phyloP scores from a whole-genome alignment of 2,113 vertebrate genomes.

The Leuciscus idus region DNA sequence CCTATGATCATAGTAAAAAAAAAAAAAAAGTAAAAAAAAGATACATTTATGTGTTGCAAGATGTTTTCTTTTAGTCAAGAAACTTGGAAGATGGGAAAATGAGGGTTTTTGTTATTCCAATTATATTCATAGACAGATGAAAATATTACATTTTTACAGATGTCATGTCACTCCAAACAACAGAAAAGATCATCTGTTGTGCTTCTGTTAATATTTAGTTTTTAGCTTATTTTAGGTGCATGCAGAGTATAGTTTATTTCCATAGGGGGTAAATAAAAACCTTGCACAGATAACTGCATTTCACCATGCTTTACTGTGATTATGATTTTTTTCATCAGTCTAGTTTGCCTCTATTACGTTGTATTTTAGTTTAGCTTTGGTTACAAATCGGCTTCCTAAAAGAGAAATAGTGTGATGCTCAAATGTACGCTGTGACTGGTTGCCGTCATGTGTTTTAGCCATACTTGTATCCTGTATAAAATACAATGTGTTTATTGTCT shows the following conservation, averaged over 20 bases:
- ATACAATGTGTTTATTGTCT: constrained; percentile 5
- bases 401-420: background rate
- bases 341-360: background rate
- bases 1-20: background rate
- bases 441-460: constrained; percentile 1
- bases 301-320: background rate
- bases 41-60: too few species aligned
- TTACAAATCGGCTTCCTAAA: background rate
- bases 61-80: background rate
- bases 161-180: background rate
- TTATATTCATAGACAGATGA: background rate
- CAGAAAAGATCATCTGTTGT: background rate
- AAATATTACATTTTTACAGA: background rate
- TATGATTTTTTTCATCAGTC: background rate
- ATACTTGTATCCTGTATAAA: background rate
- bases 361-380: background rate
- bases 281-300: background rate
- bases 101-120: background rate
- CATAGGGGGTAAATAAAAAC: background rate
- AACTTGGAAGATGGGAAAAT: background rate
- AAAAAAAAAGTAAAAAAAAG: background rate
- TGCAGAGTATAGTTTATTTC: background rate
- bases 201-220: background rate
- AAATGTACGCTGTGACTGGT: background rate
- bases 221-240: background rate